phyloP scores from a whole-genome alignment of 2,113 vertebrate species.

The Labeo catla region DNA sequence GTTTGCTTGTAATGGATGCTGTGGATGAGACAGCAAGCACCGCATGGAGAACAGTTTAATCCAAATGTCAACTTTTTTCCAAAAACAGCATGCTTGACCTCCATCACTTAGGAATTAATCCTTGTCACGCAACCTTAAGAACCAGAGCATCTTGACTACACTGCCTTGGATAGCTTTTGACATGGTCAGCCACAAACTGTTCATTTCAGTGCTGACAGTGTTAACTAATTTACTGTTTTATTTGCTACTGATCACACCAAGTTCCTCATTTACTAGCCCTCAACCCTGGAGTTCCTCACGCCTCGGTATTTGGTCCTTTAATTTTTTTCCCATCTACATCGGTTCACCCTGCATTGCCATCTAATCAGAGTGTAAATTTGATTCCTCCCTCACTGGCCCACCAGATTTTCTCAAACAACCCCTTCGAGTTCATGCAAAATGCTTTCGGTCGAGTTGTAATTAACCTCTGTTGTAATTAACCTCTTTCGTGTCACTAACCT shows the following conservation, averaged over 20 bases:
- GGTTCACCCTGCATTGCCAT: not conserved
- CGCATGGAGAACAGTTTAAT: not conserved
- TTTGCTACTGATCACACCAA: not conserved
- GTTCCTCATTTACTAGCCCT: not conserved
- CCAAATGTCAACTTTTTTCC: constrained; percentile 30
- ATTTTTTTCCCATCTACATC: not conserved
- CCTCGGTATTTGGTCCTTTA: not conserved
- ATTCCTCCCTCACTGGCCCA: constrained; percentile 8
- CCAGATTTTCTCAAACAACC: not conserved
- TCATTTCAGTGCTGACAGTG: not conserved
- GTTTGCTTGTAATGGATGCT: not conserved
- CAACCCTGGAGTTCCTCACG: not conserved
- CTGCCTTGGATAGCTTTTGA: not conserved
- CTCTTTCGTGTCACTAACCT: constrained; percentile 39
- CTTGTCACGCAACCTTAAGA: constrained; percentile 22
- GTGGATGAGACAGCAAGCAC: not conserved
- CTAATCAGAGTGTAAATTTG: constrained; percentile 3
- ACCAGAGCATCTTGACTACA: not conserved
- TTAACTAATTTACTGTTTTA: not conserved
- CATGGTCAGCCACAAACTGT: not conserved
- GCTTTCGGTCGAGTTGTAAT: constrained; percentile 9
- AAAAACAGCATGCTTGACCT: constrained; percentile 5
- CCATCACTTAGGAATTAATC: not conserved
- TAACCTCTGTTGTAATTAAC: constrained; percentile 38
- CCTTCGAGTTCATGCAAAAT: constrained; percentile 25